Base-by-base conservation (phyloP, 2,888 invertebrate species). In the Rosalia funebris region DNA sequence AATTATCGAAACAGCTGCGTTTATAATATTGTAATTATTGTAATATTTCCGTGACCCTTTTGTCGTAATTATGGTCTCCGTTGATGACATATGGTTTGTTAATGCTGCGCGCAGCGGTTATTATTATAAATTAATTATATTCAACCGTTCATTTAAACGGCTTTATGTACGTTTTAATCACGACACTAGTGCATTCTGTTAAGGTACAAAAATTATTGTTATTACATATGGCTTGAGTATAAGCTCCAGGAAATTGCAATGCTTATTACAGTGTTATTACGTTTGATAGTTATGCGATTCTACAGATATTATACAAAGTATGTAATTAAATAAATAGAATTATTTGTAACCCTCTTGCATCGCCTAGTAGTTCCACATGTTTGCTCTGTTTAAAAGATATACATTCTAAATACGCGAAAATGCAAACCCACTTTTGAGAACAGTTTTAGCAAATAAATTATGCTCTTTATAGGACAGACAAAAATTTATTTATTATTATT, bases 71-170 rank as follows among this genome's bases (percentile, higher is more conserved):
- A 16, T 15, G 16, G 36, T 11, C n/a, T 36, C 12, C 7, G 19
- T 36, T 17, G 36, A 17, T 7, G 50, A 25, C 39, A 39, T 41
- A 50, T 54, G 59, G 47, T 42, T 36, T 42, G 39, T 42, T 59
- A 59, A 59, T 59, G 42, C 20, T n/a, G 48, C 16, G 25, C 19
- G 31, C 34, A 10, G 46, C 16, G 11, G 48, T 54, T 20, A 47
- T 59, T 59, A 59, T 48, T 59, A 15, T 59, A 54, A 59, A 59
- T 59, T 59, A 54, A 59, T 59, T 59, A 54, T 48, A 36, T 54
- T 41, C 20, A 46, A 46, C 20, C 39, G 25, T 25, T 39, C 14
- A 39, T 50, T 50, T 39, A 20, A 50, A 50, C 50, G 11, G 50
- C 25, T 39, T 50, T 50, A 50, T 25, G 50, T 39, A 15, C 20